Evolutionary conservation across 2,888 invertebrate genomes (phyloP).

Genomic region (Tetragonula carbonaria): DNA sequence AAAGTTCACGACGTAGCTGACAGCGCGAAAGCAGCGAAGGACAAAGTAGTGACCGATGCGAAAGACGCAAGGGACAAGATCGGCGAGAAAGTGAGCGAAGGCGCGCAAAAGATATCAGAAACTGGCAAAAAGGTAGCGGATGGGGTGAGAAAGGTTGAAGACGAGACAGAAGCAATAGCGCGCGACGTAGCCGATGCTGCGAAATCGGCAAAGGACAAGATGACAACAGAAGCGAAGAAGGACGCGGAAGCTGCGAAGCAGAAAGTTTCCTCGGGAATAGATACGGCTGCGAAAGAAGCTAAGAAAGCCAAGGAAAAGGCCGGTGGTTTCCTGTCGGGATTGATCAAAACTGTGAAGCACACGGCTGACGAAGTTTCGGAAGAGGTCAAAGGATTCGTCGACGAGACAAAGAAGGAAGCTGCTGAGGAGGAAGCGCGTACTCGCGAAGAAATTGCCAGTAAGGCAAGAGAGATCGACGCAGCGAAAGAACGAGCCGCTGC

Average conservation of each 20-base stretch:
- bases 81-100: conserved; percentile 48
- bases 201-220: conserved; percentile 56
- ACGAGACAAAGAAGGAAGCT: conserved; percentile 53
- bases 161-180: conserved; percentile 32
- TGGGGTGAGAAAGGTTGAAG: conserved; percentile 66
- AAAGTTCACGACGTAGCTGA: not conserved
- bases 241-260: conserved; percentile 42
- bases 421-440: conserved; percentile 59
- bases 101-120: conserved; percentile 72
- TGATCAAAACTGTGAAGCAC: conserved; percentile 71
- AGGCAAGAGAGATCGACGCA: conserved; percentile 75
- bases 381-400: conserved; percentile 83
- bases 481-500: conserved; percentile 74
- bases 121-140: conserved; percentile 82
- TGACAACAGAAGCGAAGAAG: conserved; percentile 50
- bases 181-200: conserved; percentile 45
- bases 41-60: conserved; percentile 44
- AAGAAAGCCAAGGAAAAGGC: conserved; percentile 67
- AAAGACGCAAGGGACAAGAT: conserved; percentile 38
- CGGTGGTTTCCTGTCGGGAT: conserved; percentile 67
- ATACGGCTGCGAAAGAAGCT: conserved; percentile 53
- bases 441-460: conserved; percentile 15
- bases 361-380: conserved; percentile 66
- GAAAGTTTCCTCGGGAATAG: conserved; percentile 50
- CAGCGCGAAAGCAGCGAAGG: conserved; percentile 35